A percentile compares a stretch with the other conserved stretches of the same genome.
Conservation (phyloP, 2,888 invertebrate genomes). For the Rhingia campestris region DNA sequence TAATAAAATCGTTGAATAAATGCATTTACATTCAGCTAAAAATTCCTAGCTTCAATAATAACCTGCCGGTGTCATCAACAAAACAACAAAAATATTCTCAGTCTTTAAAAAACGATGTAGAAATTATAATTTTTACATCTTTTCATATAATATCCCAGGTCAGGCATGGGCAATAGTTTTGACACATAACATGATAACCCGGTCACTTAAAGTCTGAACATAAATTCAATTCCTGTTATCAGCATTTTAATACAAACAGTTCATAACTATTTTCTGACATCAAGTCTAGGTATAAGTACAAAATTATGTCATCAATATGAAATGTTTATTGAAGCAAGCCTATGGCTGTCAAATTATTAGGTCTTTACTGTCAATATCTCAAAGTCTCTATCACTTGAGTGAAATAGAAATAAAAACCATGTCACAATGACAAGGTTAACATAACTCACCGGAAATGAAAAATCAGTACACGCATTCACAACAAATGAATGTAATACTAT, state of each 20-base stretch:
- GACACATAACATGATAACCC: slow-evolving; percentile 16
- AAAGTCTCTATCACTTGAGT: background rate
- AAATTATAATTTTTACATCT: too few relatives aligned
- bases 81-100: too few relatives aligned
- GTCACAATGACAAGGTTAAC: slow-evolving; percentile 43
- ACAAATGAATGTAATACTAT: slow-evolving; percentile 1
- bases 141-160: slow-evolving; percentile 18
- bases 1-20: too few relatives aligned
- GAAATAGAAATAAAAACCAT: background rate
- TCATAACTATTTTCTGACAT: background rate
- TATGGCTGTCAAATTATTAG: too few relatives aligned
- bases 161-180: slow-evolving; percentile 12
- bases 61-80: too few relatives aligned
- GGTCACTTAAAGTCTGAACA: background rate
- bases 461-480: background rate
- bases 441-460: slow-evolving; percentile 51
- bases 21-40: too few relatives aligned
- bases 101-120: too few relatives aligned
- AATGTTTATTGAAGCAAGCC: too few relatives aligned
- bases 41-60: too few relatives aligned
- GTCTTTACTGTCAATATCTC: background rate
- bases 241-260: background rate
- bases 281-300: too few relatives aligned
- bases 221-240: too few relatives aligned
- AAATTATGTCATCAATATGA: too few relatives aligned